Conservation (phyloP, 1,140 invertebrate genomes). For the Cyphomyrmex costatus region DNA sequence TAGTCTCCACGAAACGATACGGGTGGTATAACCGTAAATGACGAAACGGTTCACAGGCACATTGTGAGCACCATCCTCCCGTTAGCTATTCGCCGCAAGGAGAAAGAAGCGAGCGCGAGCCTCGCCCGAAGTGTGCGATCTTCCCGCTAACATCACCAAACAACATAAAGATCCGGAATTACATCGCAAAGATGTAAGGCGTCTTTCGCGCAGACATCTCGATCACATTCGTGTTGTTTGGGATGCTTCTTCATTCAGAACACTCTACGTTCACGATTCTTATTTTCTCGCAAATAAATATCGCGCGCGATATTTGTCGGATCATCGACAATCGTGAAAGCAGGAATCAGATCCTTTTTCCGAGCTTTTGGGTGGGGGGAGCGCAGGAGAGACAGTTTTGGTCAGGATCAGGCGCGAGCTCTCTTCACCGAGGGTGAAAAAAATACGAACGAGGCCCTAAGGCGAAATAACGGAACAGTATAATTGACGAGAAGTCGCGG, state of each 20-base stretch:
- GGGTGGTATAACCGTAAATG: conserved; percentile 76
- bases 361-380: conserved; percentile 26
- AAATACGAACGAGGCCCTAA: too few species aligned
- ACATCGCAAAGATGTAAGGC: background rate
- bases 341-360: background rate
- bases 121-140: conserved; percentile 9
- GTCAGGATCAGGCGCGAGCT: background rate
- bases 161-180: background rate
- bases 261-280: background rate
- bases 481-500: background rate
- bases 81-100: conserved; percentile 9
- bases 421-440: background rate
- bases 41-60: conserved; percentile 56
- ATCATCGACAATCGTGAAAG: background rate
- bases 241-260: background rate
- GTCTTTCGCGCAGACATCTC: background rate
- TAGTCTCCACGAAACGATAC: conserved; percentile 69
- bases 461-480: background rate
- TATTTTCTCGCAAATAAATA: background rate
- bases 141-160: background rate
- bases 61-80: conserved; percentile 24
- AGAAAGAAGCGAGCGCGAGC: background rate
- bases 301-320: too few species aligned
- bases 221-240: background rate
- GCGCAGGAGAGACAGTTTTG: background rate